Conservation (phyloP, 2,888 invertebrate species). For the Paralinhomoeus sp. region DNA sequence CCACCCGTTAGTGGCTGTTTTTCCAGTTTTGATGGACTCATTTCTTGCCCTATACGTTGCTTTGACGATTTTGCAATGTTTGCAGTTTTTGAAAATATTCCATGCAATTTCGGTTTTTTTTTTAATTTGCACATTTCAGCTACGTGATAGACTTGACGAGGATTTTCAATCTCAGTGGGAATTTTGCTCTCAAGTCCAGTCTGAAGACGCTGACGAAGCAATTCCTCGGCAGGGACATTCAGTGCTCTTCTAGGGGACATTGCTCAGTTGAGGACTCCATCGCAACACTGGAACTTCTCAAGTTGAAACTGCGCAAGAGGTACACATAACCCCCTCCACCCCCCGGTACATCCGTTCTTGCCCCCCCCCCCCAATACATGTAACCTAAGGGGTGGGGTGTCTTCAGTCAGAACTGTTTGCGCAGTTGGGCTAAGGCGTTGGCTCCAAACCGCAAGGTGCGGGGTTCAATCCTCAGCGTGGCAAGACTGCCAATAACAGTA, state of each 20-base stretch:
- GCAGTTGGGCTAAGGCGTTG: too few species aligned
- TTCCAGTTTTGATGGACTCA: neutral
- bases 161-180: conserved; percentile 13
- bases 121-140: conserved; percentile 7
- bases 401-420: too few species aligned
- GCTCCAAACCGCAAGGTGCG: too few species aligned
- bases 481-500: too few species aligned
- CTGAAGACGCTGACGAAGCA: conserved; percentile 50
- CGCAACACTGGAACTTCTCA: conserved; percentile 57
- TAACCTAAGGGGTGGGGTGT: too few species aligned
- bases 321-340: too few species aligned
- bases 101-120: neutral
- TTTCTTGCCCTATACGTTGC: neutral
- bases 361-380: too few species aligned
- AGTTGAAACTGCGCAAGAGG: conserved; percentile 66
- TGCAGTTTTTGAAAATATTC: too few species aligned
- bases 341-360: too few species aligned
- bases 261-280: conserved; percentile 54
- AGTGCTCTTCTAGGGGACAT: conserved; percentile 32
- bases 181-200: conserved; percentile 45
- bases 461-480: too few species aligned
- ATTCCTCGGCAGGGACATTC: conserved; percentile 57
- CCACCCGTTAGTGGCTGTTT: conserved; percentile 70
- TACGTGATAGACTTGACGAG: conserved; percentile 16
- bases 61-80: neutral